Conservation (phyloP, 2,888 invertebrate species). For the Tenthredo notha region DNA sequence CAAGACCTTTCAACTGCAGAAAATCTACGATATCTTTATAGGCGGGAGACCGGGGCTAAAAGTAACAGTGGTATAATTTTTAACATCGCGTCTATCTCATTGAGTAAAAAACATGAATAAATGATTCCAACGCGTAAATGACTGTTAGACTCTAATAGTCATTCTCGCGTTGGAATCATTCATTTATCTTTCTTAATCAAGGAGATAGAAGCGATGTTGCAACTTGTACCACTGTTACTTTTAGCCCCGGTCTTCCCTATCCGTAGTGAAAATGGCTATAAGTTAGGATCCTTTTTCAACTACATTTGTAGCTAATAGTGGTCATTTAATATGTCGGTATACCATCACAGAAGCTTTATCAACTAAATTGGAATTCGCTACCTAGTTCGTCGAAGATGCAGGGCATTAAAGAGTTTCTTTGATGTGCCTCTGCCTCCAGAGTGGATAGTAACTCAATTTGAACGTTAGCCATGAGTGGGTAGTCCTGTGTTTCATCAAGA, state of each 20-base stretch:
- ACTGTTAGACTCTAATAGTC: no score
- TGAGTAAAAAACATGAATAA: no score
- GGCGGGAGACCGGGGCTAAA: no score
- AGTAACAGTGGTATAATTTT: no score
- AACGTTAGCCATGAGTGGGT: neutral
- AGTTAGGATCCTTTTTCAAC: neutral
- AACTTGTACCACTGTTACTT: no score
- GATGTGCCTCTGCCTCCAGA: constrained; percentile 69
- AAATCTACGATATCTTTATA: neutral
- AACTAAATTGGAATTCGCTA: neutral
- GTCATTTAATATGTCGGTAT: neutral
- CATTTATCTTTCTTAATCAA: no score
- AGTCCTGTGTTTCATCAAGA: neutral
- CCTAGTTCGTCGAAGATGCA: constrained; percentile 16
- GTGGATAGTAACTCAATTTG: constrained; percentile 60
- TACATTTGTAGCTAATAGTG: neutral
- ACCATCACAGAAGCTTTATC: neutral
- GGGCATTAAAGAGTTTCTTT: constrained; percentile 64
- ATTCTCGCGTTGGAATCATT: no score
- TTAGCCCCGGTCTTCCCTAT: no score
- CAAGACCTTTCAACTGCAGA: neutral
- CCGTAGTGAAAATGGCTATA: neutral
- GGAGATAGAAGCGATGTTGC: no score
- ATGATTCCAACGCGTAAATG: no score
- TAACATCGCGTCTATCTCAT: no score